Base-by-base conservation (phyloP, 2,113 vertebrate species). In the Corynorhinus townsendii region DNA sequence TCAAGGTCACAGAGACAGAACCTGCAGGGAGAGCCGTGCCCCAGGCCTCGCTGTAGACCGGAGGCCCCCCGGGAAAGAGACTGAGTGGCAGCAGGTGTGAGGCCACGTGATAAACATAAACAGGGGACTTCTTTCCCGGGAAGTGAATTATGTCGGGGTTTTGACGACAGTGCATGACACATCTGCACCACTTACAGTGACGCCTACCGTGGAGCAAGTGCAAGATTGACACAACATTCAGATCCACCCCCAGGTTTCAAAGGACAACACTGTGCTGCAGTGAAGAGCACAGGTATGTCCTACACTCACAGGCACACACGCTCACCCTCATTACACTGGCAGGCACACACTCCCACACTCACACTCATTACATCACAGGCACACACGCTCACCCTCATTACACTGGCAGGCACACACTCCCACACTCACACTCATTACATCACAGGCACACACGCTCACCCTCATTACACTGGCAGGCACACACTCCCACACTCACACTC, bases 171-270 rank as follows among this genome's bases (percentile, higher is more conserved):
- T 3, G 5, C 28, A 7, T 5, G 38, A 28, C 40, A 71, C 26
- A 2, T 20, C 0, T 16, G 8, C 16, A 2, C 43, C 16, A 1
- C 20, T 40, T 38, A 24, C 66, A 71, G 17, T 2, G n/a, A 54
- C 73, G 16, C 22, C 14, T 0, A 4, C 2, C 1, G 0, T 2
- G 12, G 16, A 28, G 26, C 19, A n/a, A 33, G n/a, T 2, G 22
- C 19, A 47, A 40, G 6, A 33, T 16, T 16, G 28, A 64, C 6
- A 1, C 3, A 15, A 12, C 10, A 20, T 79, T 83, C 54, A 80
- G n/a, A 35, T 17, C 52, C 9, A 24, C 30, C 33, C 4, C 30
- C 54, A 28, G 72, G 43, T 47, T 76, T 38, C 28, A 38, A 19
- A 84, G 40, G 71, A 52, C 22, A 24, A 62, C 7, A 2, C 7